phyloP scores from a whole-genome alignment of 1,140 invertebrate species.

The Drosophila burlai region DNA sequence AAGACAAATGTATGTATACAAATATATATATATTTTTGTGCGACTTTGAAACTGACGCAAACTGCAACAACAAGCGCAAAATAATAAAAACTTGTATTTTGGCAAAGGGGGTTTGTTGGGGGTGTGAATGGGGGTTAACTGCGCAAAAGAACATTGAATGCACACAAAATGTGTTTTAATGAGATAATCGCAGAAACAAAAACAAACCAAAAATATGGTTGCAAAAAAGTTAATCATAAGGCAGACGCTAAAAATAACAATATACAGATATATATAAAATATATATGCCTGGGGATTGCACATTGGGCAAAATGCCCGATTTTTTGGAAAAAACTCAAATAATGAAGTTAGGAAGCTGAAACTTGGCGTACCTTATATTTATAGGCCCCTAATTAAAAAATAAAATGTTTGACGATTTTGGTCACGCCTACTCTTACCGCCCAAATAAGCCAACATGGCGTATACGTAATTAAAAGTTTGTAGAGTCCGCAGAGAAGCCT shows the following conservation, averaged over 20 bases:
- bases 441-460: no score
- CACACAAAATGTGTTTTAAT: slow-evolving; percentile 73
- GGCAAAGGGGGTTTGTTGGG: not conserved
- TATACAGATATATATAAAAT: not conserved
- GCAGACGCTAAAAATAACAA: slow-evolving; percentile 39
- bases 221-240: slow-evolving; percentile 44
- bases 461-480: no score
- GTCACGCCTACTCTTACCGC: no score
- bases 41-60: slow-evolving; percentile 28
- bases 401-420: no score
- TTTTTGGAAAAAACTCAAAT: no score
- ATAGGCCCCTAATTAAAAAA: no score
- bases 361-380: no score
- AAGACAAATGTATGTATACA: not conserved
- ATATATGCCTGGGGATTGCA: slow-evolving; percentile 1
- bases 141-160: slow-evolving; percentile 54
- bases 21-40: not conserved
- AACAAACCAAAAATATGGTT: slow-evolving; percentile 10
- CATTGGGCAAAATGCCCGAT: no score
- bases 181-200: slow-evolving; percentile 68
- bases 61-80: slow-evolving; percentile 38
- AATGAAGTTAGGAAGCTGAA: no score
- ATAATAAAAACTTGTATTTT: slow-evolving; percentile 32
- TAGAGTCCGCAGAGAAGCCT: no score
- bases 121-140: slow-evolving; percentile 5